These are phyloP conservation scores for Sialis lutaria DNA, from an alignment of 2,888 invertebrate genomes.

Conservation along the genomic window DNA sequence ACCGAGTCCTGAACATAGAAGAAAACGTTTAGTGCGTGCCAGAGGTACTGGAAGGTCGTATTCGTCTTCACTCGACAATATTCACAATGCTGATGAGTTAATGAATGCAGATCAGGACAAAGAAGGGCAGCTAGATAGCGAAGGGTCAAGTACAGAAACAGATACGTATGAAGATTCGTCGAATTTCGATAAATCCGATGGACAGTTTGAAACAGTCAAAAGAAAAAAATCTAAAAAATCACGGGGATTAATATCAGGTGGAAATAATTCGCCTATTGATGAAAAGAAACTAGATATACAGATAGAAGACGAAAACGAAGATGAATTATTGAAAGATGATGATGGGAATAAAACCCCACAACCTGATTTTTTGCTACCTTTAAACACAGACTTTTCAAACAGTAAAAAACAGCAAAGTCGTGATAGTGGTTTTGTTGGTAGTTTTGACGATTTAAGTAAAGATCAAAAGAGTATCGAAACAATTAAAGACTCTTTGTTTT, in stretches of 20 bases:
- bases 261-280: constrained; percentile 31
- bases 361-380: constrained; percentile 37
- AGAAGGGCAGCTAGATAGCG: constrained; percentile 30
- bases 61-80: constrained; percentile 64
- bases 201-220: constrained; percentile 67
- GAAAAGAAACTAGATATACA: constrained; percentile 48
- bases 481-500: constrained; percentile 13
- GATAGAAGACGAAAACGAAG: constrained; percentile 36
- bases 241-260: constrained; percentile 22
- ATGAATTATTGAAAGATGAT: constrained; percentile 43
- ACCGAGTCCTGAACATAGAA: constrained; percentile 71
- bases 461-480: constrained; percentile 29
- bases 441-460: constrained; percentile 68
- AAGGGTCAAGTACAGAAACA: constrained; percentile 50
- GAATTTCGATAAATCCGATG: constrained; percentile 51
- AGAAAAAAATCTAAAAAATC: constrained; percentile 66
- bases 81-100: constrained; percentile 43
- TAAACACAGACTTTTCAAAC: constrained; percentile 38
- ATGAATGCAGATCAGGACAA: constrained; percentile 23
- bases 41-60: constrained; percentile 70
- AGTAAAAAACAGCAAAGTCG: constrained; percentile 67
- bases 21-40: constrained; percentile 64
- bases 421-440: constrained; percentile 78
- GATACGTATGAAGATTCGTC: constrained; percentile 49
- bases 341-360: constrained; percentile 51